Conservation (phyloP, 1,140 invertebrate genomes). For the Sitodiplosis mosellana region DNA sequence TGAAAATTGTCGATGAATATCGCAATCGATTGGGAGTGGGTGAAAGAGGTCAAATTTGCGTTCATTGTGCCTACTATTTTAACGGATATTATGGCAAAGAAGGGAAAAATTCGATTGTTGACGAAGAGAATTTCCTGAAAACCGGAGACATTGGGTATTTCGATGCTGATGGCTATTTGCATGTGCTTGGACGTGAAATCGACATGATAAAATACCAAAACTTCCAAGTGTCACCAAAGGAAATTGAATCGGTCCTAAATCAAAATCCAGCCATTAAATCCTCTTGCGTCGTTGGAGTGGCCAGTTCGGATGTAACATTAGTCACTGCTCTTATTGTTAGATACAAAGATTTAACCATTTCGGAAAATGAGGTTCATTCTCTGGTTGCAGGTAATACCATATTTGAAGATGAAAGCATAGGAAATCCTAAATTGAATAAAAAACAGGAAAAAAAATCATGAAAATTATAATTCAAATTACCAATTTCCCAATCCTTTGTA, state of each 20-base stretch:
- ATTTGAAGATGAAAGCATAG: too few species aligned
- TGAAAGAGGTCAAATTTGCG: conserved; percentile 42
- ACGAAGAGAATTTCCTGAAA: conserved; percentile 42
- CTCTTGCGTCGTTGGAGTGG: neutral
- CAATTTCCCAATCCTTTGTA: too few species aligned
- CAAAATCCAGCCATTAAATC: neutral
- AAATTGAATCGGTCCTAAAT: conserved; percentile 13
- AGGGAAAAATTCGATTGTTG: conserved; percentile 23
- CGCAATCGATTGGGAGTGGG: conserved; percentile 32
- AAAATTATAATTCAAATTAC: too few species aligned
- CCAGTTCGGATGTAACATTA: too few species aligned
- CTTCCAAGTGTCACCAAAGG: conserved; percentile 22
- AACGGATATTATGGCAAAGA: conserved; percentile 37
- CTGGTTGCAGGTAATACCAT: too few species aligned
- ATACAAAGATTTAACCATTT: too few species aligned
- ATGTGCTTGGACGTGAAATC: conserved; percentile 40
- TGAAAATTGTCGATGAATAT: conserved; percentile 27
- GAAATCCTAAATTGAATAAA: too few species aligned
- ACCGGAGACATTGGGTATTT: conserved; percentile 47
- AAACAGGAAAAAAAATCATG: too few species aligned
- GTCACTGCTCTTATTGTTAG: too few species aligned
- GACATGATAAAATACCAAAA: conserved; percentile 31
- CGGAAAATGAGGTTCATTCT: too few species aligned
- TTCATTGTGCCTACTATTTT: conserved; percentile 37
- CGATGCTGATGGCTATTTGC: conserved; percentile 31